phyloP scores from a whole-genome alignment of 2,888 invertebrate genomes.

The Oscheius onirici region DNA sequence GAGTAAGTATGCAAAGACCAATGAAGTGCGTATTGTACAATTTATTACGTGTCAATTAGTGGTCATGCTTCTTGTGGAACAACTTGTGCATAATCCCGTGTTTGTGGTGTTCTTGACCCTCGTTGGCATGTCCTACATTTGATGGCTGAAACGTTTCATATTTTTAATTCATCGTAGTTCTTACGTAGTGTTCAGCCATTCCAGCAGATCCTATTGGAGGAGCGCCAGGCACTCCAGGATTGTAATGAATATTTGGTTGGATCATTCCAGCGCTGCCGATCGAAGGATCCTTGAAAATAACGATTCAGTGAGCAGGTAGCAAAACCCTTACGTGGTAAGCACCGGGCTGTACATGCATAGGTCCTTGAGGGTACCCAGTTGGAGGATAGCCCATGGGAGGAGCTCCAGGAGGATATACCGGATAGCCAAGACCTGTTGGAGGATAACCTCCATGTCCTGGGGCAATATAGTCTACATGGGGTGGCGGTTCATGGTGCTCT shows the following conservation, averaged over 20 bases:
- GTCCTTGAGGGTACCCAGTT: not conserved
- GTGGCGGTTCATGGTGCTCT: not conserved
- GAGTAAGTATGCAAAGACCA: not conserved
- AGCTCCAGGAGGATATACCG: not conserved
- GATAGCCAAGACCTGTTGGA: not conserved
- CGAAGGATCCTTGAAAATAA: constrained; percentile 25
- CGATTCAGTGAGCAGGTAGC: not conserved
- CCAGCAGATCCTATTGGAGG: constrained; percentile 29
- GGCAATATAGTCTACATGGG: constrained; percentile 2
- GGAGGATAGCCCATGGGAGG: constrained; percentile 2
- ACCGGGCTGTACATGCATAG: not conserved
- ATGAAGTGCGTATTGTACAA: not conserved
- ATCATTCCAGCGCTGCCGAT: constrained; percentile 27
- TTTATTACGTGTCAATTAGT: constrained; percentile 15
- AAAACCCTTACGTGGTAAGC: not conserved
- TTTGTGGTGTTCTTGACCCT: constrained; percentile 25
- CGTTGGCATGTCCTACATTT: constrained; percentile 20
- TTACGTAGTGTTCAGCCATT: constrained; percentile 17
- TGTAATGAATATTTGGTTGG: constrained; percentile 10
- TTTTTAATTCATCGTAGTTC: not conserved
- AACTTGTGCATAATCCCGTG: constrained; percentile 24
- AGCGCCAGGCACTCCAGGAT: constrained; percentile 1
- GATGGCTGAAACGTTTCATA: constrained; percentile 11
- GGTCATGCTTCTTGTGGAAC: constrained; percentile 27
- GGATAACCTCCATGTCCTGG: not conserved